phyloP scores from a whole-genome alignment of 2,888 invertebrate species.

The Epinotia ramella region DNA sequence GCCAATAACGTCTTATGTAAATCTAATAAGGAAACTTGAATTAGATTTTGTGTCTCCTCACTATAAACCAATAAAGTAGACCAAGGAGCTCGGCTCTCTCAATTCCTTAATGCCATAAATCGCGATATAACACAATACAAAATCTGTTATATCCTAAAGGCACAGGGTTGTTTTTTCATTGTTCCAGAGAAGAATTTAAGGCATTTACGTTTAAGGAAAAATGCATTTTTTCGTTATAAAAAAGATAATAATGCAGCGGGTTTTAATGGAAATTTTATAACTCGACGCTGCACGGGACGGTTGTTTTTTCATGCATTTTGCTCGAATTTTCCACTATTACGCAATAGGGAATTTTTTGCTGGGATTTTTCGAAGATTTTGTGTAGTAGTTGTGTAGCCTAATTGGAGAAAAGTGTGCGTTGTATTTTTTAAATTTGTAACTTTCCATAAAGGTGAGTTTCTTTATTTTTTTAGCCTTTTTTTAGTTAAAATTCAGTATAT shows the following conservation, averaged over 20 bases:
- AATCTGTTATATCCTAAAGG: conserved; percentile 51
- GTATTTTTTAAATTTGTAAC: neutral
- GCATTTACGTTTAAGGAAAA: conserved; percentile 55
- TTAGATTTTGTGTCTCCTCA: conserved; percentile 60
- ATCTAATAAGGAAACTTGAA: conserved; percentile 30
- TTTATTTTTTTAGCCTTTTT: conserved; percentile 9
- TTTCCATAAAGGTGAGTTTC: neutral
- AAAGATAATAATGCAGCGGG: conserved; percentile 80
- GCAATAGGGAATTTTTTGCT: conserved; percentile 53
- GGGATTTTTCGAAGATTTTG: conserved; percentile 13
- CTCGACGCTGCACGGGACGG: conserved; percentile 69
- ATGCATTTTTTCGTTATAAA: conserved; percentile 80
- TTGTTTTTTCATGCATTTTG: conserved; percentile 69
- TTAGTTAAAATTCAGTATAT: neutral
- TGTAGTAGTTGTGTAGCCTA: neutral
- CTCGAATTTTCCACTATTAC: conserved; percentile 74
- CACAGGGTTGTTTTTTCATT: conserved; percentile 56
- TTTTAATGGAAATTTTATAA: conserved; percentile 85
- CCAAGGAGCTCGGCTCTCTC: conserved; percentile 63
- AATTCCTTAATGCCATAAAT: conserved; percentile 60
- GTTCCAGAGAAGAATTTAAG: conserved; percentile 51
- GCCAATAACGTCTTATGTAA: neutral
- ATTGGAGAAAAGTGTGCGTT: neutral
- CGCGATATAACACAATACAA: conserved; percentile 50
- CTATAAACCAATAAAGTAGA: conserved; percentile 78